phyloP scores from a whole-genome alignment of 2,888 invertebrate species.

The Cynaeus angustus region DNA sequence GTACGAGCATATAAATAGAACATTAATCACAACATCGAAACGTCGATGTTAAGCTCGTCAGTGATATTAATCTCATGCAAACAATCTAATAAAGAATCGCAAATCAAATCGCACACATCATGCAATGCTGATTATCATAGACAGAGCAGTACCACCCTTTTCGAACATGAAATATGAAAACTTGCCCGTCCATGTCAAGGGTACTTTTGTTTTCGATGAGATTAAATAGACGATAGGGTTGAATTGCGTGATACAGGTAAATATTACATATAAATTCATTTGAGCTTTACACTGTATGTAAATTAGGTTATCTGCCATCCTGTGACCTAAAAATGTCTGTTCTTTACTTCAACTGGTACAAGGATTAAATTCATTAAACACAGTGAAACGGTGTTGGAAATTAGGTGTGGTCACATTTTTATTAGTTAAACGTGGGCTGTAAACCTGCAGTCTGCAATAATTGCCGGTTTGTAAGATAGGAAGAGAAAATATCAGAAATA shows the following conservation, averaged over 20 bases:
- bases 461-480: no score
- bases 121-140: conserved; percentile 22
- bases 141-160: conserved; percentile 20
- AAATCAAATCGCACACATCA: conserved; percentile 16
- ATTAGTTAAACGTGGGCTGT: conserved; percentile 11
- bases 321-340: conserved; percentile 17
- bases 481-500: no score
- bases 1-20: conserved; percentile 1
- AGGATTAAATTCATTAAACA: not conserved
- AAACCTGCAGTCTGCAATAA: not conserved
- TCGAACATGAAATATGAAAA: conserved; percentile 33
- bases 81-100: conserved; percentile 27
- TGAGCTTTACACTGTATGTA: conserved; percentile 16
- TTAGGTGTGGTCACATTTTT: conserved; percentile 11
- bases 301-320: conserved; percentile 4
- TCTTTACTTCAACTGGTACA: not conserved
- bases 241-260: conserved; percentile 27
- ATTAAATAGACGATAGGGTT: conserved; percentile 16
- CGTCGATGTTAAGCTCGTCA: conserved; percentile 22
- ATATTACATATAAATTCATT: conserved; percentile 23
- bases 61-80: conserved; percentile 29
- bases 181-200: conserved; percentile 35
- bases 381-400: not conserved
- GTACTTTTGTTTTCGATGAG: conserved; percentile 44
- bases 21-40: conserved; percentile 8